These are phyloP conservation scores for Spea bombifrons DNA, from an alignment of 2,113 vertebrate species.

Conservation along the genomic window DNA sequence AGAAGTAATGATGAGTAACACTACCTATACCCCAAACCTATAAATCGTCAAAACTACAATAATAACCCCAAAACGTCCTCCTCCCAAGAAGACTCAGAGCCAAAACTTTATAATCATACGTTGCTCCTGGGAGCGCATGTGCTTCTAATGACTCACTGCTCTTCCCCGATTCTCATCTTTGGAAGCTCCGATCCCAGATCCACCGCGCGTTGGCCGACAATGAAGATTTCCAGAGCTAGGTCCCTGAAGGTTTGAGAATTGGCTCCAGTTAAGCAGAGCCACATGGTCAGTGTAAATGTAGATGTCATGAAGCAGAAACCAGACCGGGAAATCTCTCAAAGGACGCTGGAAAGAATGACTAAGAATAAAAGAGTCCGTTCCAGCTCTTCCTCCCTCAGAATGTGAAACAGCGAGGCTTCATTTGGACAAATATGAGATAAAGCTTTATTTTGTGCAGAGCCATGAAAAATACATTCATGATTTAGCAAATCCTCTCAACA, in stretches of 20 bases:
- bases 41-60: no score
- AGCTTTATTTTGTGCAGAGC: background rate
- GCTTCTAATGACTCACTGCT: slow-evolving; percentile 9
- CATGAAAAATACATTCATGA: background rate
- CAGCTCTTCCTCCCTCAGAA: slow-evolving; percentile 46
- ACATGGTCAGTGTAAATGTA: slow-evolving; percentile 33
- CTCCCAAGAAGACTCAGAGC: no score
- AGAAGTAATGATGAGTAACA: no score
- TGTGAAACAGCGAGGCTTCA: slow-evolving; percentile 45
- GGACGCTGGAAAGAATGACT: slow-evolving; percentile 55
- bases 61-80: no score
- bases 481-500: no score
- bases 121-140: slow-evolving; percentile 1
- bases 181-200: slow-evolving; percentile 11
- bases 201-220: slow-evolving; percentile 24
- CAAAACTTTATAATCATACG: no score
- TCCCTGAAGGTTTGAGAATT: slow-evolving; percentile 46
- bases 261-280: slow-evolving; percentile 53
- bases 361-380: slow-evolving; percentile 51
- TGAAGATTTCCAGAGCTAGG: slow-evolving; percentile 17
- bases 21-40: no score
- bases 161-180: slow-evolving; percentile 22
- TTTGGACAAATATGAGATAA: slow-evolving; percentile 45
- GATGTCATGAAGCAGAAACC: background rate
- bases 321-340: slow-evolving; percentile 51